Conservation (phyloP, 1,140 invertebrate species). For the Amyelois transitella region DNA sequence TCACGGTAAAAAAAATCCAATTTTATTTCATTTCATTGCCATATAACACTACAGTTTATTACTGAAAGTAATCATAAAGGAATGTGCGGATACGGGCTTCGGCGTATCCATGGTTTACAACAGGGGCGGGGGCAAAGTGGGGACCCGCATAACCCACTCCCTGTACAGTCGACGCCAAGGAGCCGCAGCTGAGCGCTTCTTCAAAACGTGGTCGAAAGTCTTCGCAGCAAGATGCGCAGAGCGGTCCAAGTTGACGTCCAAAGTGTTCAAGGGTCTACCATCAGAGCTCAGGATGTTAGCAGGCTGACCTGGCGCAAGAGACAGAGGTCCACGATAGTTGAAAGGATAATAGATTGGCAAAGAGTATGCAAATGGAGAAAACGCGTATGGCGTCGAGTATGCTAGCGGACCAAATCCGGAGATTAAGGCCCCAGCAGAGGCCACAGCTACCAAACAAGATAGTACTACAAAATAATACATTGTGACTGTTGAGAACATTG, state of each 20-base stretch:
- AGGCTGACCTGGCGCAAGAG: not conserved
- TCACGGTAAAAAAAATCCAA: too few species aligned
- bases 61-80: too few species aligned
- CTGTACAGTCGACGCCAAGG: not conserved
- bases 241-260: not conserved
- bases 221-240: not conserved
- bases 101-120: not conserved
- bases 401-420: not conserved
- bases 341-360: not conserved
- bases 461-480: not conserved
- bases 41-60: too few species aligned
- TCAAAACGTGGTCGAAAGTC: not conserved
- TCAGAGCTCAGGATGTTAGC: not conserved
- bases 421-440: not conserved
- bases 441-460: not conserved
- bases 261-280: not conserved
- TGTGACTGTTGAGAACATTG: not conserved
- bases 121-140: not conserved
- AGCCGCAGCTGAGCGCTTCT: not conserved
- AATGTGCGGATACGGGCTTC: not conserved
- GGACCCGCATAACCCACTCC: not conserved
- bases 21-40: too few species aligned
- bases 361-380: not conserved
- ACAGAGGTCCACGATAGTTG: not conserved
- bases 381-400: not conserved